A percentile compares a stretch with the other conserved stretches of the same genome.
Conservation (phyloP, 2,888 invertebrate genomes). For the Archips crataeganus region DNA sequence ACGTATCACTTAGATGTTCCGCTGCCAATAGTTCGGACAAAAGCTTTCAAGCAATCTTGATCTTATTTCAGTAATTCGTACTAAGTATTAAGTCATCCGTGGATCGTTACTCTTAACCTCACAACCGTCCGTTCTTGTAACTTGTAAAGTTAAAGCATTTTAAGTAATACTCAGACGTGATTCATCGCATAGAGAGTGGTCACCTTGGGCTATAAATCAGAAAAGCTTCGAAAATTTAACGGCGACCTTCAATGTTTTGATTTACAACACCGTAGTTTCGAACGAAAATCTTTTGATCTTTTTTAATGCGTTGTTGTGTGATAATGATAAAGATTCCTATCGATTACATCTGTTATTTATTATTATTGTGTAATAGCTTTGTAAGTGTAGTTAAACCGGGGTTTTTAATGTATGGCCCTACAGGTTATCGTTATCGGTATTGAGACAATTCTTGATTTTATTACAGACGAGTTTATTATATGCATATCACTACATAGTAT, state of each 20-base stretch:
- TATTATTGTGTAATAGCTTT: conserved; percentile 9
- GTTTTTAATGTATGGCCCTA: not conserved
- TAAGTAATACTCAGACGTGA: conserved; percentile 18
- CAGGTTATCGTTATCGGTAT: not conserved
- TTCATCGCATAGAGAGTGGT: conserved; percentile 33
- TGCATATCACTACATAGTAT: no score
- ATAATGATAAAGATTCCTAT: not conserved
- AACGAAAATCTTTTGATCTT: conserved; percentile 5
- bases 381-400: not conserved
- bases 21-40: not conserved
- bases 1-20: not conserved
- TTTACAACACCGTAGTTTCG: conserved; percentile 26
- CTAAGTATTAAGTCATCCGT: conserved; percentile 4
- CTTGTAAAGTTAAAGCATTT: conserved; percentile 7
- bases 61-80: conserved; percentile 1
- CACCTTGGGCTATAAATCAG: conserved; percentile 43
- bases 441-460: no score
- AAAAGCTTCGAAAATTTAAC: conserved; percentile 32
- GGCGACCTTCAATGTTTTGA: conserved; percentile 27
- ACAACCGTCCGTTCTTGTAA: not conserved
- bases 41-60: conserved; percentile 5
- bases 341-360: conserved; percentile 6
- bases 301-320: conserved; percentile 9
- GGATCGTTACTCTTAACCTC: not conserved
- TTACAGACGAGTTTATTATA: no score